Evolutionary conservation across 1,140 invertebrate species (phyloP).

Genomic region (Anadara kagoshimensis): DNA sequence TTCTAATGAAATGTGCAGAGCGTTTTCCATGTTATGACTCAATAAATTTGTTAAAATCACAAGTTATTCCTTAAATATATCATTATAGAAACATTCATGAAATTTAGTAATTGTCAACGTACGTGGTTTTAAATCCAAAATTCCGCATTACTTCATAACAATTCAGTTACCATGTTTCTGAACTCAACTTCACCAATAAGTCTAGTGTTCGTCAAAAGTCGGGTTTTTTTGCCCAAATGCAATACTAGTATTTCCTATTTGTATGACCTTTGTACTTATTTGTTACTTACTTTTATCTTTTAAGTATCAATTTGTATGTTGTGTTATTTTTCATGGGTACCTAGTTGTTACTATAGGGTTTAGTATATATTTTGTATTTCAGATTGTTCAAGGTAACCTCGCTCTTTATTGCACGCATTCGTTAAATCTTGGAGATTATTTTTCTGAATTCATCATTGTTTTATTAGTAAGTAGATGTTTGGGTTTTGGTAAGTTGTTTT

Average conservation of each 20-base stretch:
- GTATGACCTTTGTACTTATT: neutral
- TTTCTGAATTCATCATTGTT: conserved; percentile 60
- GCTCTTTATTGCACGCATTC: conserved; percentile 67
- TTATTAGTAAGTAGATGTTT: conserved; percentile 57
- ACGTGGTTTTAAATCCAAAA: neutral
- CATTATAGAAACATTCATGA: neutral
- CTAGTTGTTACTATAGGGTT: neutral
- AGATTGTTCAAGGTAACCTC: conserved; percentile 71
- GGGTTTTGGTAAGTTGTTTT: neutral
- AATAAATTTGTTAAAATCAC: no score
- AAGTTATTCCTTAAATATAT: no score
- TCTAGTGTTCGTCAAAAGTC: no score
- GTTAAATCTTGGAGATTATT: conserved; percentile 61
- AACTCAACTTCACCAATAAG: no score
- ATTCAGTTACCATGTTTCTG: no score
- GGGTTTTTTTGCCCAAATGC: no score
- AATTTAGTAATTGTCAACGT: neutral
- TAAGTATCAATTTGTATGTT: no score
- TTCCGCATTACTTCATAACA: no score
- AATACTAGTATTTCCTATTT: no score
- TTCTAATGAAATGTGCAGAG: no score
- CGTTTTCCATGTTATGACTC: no score
- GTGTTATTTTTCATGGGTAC: no score
- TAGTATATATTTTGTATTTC: conserved; percentile 18
- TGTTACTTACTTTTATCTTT: neutral